Conservation (phyloP, 2,113 vertebrate species). For the Oriolus oriolus region DNA sequence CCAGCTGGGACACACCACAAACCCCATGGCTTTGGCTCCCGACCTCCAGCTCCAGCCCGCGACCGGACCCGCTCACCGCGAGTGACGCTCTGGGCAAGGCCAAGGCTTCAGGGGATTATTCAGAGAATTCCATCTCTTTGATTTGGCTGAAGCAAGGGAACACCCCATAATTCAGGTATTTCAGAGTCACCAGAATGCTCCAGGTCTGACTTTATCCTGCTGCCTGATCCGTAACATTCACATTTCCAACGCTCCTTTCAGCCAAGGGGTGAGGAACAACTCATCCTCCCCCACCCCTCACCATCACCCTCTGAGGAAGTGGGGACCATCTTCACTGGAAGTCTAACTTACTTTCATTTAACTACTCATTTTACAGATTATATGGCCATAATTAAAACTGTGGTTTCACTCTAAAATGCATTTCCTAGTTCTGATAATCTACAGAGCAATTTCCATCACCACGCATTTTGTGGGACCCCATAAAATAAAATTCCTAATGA, state of each 20-base stretch:
- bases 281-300: not conserved
- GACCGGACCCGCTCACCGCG: not conserved
- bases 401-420: not conserved
- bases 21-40: not conserved
- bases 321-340: not conserved
- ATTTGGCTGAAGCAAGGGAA: not conserved
- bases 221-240: accelerated
- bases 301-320: not conserved
- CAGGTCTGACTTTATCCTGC: not conserved
- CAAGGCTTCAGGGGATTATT: not conserved
- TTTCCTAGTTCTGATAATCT: not conserved
- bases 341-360: not conserved
- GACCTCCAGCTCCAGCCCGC: not conserved
- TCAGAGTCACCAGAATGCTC: not conserved
- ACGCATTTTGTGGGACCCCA: accelerated
- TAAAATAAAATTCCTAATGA: not conserved
- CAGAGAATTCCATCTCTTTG: not conserved
- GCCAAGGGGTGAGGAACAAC: not conserved
- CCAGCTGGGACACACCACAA: not conserved
- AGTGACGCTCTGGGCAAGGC: not conserved
- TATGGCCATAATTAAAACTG: not conserved
- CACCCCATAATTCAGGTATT: not conserved
- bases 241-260: not conserved
- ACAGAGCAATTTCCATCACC: not conserved
- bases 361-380: not conserved